Base-by-base conservation (phyloP, 2,797 vertebrate genomes). In the Scolopax bukidnonensis region DNA sequence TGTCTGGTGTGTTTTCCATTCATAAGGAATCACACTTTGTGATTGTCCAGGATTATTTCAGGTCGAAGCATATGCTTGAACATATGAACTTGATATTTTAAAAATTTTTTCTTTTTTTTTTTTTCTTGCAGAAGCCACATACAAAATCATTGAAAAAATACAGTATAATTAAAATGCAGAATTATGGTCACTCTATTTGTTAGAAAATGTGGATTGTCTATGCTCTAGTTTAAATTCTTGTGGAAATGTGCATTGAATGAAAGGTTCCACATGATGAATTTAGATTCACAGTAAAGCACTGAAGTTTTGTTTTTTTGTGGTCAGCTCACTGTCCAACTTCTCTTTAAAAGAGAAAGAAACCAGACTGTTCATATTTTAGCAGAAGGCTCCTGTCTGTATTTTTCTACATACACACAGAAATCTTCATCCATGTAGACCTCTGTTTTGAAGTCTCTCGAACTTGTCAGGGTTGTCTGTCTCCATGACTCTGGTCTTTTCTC, bases 321-420 rank as follows among this genome's bases (percentile, higher is more conserved):
- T 88, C 90, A 94, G 23, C 27, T 91, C 45, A 76, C 75, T 59
- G 68, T 67, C 56, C 51, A 87, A 79, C 19, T 84, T 89, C 40
- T 80, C 10, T 85, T 89, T 67, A 21, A 73, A 61, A 76, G 43
- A 59, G 17, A 57, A 68, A 67, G 47, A 97, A 92, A 83, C 11
- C 68, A 96, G 48, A 69, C 48, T 81, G 69, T 65, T 91, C 57
- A 86, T 18, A 68, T 71, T 89, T 87, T 86, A 91, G 33, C 67
- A 86, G 86, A 90, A 93, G 74, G 77, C 43, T 79, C 7, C 50
- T 68, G 56, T 73, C 75, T 90, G 36, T 73, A 53, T 85, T 94
- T 91, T 90, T 57, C 61, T 41, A 57, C 7, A 33, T 43, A 60
- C 10, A n/a, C 25, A 59, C 5, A 32, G 33, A 85, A 51, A 30